A percentile compares a stretch with the other conserved stretches of the same genome.
Evolutionary conservation across 1,140 invertebrate genomes (phyloP).

Genomic region (Leptinotarsa lineolata): DNA sequence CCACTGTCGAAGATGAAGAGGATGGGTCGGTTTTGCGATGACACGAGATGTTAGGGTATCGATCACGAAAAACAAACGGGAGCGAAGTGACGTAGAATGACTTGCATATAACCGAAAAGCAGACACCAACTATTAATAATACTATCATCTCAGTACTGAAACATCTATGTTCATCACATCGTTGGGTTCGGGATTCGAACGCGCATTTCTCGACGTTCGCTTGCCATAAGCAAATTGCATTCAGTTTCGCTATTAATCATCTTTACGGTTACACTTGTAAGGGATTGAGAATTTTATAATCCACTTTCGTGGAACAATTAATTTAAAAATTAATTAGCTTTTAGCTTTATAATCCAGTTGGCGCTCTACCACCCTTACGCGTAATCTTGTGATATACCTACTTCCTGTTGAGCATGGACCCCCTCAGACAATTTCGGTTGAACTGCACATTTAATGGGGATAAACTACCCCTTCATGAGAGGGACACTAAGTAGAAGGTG

Average conservation of each 20-base stretch:
- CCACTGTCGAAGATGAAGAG: conserved; percentile 18
- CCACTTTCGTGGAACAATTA: conserved; percentile 18
- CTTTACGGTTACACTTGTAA: conserved; percentile 23
- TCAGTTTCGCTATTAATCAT: conserved; percentile 25
- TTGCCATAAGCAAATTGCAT: conserved; percentile 19
- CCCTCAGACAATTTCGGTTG: too few species aligned
- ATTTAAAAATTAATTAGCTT: conserved; percentile 20
- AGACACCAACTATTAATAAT: conserved; percentile 54
- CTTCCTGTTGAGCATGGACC: too few species aligned
- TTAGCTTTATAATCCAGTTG: background rate
- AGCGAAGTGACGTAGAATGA: conserved; percentile 53
- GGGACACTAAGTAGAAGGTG: too few species aligned
- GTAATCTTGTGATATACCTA: too few species aligned
- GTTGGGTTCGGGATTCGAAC: conserved; percentile 21
- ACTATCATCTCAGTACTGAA: conserved; percentile 28
- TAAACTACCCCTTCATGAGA: too few species aligned
- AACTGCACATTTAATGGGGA: too few species aligned
- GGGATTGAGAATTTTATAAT: conserved; percentile 24
- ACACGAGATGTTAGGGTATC: conserved; percentile 53
- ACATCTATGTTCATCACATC: conserved; percentile 27
- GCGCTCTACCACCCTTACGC: background rate
- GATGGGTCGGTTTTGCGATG: conserved; percentile 44
- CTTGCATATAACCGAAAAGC: conserved; percentile 52
- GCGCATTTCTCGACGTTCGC: conserved; percentile 8
- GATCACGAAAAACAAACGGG: conserved; percentile 53